Evolutionary conservation across 2,888 invertebrate species (phyloP).

Genomic region (Leptinotarsa rubiginosa): DNA sequence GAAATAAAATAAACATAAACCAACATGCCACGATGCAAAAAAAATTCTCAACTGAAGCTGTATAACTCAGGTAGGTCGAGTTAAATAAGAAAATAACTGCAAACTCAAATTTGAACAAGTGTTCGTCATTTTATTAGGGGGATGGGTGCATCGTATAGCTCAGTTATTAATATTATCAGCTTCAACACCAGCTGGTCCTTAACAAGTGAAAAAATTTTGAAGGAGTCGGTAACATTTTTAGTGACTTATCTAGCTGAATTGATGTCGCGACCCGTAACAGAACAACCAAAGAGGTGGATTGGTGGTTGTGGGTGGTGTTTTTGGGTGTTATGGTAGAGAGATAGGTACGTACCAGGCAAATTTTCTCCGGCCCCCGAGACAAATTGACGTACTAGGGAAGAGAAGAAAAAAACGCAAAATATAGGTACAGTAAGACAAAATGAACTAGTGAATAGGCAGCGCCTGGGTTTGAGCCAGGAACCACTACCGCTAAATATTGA

Average conservation of each 20-base stretch:
- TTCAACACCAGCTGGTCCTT: conserved; percentile 25
- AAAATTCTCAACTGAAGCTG: conserved; percentile 52
- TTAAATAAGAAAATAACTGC: conserved; percentile 42
- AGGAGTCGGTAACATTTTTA: conserved; percentile 27
- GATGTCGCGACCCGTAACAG: conserved; percentile 61
- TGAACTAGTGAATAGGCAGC: conserved; percentile 52
- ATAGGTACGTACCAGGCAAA: conserved; percentile 68
- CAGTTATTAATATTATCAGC: conserved; percentile 35
- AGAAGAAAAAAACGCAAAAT: conserved; percentile 69
- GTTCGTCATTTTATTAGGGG: conserved; percentile 65
- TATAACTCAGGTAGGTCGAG: conserved; percentile 27
- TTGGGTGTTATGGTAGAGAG: conserved; percentile 65
- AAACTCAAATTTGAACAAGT: conserved; percentile 51
- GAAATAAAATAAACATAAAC: conserved; percentile 57
- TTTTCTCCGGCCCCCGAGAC: conserved; percentile 69
- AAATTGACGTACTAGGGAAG: conserved; percentile 69
- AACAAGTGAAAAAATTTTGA: conserved; percentile 24
- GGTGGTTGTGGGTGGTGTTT: conserved; percentile 65
- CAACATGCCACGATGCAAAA: conserved; percentile 66
- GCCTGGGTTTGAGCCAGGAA: conserved; percentile 32
- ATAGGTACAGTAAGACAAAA: conserved; percentile 67
- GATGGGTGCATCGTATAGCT: conserved; percentile 57
- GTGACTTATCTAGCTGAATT: conserved; percentile 34
- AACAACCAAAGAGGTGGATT: conserved; percentile 65
- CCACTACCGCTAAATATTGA: conserved; percentile 39